Conservation (phyloP, 2,888 invertebrate species). For the Altica lythri region DNA sequence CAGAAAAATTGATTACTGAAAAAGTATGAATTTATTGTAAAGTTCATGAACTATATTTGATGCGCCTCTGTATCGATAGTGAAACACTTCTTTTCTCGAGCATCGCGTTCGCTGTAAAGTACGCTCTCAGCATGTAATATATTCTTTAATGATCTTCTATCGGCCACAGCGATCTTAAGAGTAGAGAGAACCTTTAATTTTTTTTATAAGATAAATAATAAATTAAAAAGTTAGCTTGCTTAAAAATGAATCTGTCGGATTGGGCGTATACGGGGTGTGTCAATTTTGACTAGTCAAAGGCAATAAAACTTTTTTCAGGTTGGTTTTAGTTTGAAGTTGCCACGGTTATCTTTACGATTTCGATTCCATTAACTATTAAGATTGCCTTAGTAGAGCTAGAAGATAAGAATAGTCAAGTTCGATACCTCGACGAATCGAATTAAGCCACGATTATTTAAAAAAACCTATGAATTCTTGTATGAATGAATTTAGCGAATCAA, state of each 20-base stretch:
- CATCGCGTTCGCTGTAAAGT: slow-evolving; percentile 48
- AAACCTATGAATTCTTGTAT: slow-evolving; percentile 15
- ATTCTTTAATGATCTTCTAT: slow-evolving; percentile 57
- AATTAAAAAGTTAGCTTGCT: slow-evolving; percentile 48
- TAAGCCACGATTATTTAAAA: slow-evolving; percentile 6
- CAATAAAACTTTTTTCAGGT: slow-evolving; percentile 32
- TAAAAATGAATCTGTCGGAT: slow-evolving; percentile 43
- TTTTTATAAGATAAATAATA: slow-evolving; percentile 52
- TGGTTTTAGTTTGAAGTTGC: slow-evolving; percentile 28
- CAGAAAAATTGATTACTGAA: not conserved
- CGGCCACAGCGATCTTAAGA: slow-evolving; percentile 52
- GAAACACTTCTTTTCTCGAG: slow-evolving; percentile 43
- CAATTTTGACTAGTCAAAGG: slow-evolving; percentile 45
- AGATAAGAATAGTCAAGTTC: slow-evolving; percentile 20
- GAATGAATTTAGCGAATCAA: slow-evolving; percentile 16
- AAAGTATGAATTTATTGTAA: not conserved
- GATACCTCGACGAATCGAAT: slow-evolving; percentile 16
- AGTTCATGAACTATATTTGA: not conserved
- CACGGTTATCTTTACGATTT: slow-evolving; percentile 31
- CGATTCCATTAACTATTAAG: slow-evolving; percentile 26
- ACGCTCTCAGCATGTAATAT: slow-evolving; percentile 56
- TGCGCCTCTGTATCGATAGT: slow-evolving; percentile 34
- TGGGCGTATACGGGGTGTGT: slow-evolving; percentile 49
- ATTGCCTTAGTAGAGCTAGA: slow-evolving; percentile 13
- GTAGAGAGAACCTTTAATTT: slow-evolving; percentile 51